phyloP scores from a whole-genome alignment of 1,140 invertebrate genomes.

The Tetramorium parvispinum region DNA sequence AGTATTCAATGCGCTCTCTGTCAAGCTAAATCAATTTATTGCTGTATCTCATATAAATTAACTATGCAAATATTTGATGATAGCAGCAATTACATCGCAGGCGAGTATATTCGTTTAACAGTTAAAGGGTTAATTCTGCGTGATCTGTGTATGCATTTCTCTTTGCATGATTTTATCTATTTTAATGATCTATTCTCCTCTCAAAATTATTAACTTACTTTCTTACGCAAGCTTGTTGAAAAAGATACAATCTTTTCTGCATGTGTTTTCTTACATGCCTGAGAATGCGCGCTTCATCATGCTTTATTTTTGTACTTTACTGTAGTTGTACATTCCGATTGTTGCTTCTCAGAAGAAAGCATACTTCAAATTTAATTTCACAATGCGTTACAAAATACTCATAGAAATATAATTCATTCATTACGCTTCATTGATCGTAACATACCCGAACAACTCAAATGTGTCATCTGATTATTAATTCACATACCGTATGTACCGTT shows the following conservation, averaged over 20 bases:
- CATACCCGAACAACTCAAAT: not conserved
- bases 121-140: constrained; percentile 13
- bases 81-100: not conserved
- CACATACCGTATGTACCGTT: constrained; percentile 26
- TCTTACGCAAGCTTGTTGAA: not conserved
- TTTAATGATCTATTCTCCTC: not conserved
- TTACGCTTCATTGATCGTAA: constrained; percentile 21
- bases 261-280: not conserved
- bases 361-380: not conserved
- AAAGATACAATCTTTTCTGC: not conserved
- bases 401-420: constrained; percentile 2
- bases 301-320: not conserved
- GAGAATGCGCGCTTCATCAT: not conserved
- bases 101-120: not conserved
- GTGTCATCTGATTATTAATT: constrained; percentile 30
- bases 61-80: not conserved
- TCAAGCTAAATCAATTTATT: not conserved
- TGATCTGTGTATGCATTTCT: not conserved
- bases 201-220: not conserved
- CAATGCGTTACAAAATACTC: not conserved
- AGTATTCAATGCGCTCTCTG: not conserved
- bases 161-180: constrained; percentile 26
- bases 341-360: not conserved
- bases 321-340: not conserved
- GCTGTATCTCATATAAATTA: not conserved